Base-by-base conservation (phyloP, 2,888 invertebrate species). In the Luperina testacea region DNA sequence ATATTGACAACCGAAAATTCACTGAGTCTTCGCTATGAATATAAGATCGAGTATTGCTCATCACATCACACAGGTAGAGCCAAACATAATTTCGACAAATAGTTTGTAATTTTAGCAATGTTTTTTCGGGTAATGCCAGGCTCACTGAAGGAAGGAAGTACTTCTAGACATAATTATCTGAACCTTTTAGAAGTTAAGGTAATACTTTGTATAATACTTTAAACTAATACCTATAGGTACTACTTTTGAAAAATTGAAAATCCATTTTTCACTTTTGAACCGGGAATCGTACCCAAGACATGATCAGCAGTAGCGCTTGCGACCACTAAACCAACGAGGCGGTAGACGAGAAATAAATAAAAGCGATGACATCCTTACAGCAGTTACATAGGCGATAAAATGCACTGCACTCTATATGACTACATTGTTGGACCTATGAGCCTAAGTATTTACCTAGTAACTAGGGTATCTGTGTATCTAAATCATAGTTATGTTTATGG, bases 1-100 rank as follows among this genome's bases (percentile, higher is more conserved):
- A 86, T 87, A 82, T 86, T 87, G 71, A 80, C 70, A 45, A 27
- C 42, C 57, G 42, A 71, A 67, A 70, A 75, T 38, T 59, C 71
- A 74, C 20, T 68, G 53, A 81, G 73, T 75, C 72, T 64, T 65
- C 32, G 72, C 27, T 73, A 32, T 42, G 32, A 57, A 32, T 61
- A 20, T 65, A 15, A 15, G 8, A 57, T 77, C 17, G 64, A 65
- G 45, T 64, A 57, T 57, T 48, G 17, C 51, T 75, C 20, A 45
- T 75, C 7, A 38, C 20, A 45, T 75, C 7, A 38, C 38, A 38
- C 38, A 38, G 24, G 8, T 24, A 32, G 17, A 45, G 17, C 6
- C 15, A 57, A 24, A 24, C 24, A 57, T 24, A 24, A 57, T 53
- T 32, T 51, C 6, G 24, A 42, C 76, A 17, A 15, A 24, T 53